These are phyloP conservation scores for Lymantria monacha DNA, from an alignment of 2,888 invertebrate genomes.

Conservation along the genomic window DNA sequence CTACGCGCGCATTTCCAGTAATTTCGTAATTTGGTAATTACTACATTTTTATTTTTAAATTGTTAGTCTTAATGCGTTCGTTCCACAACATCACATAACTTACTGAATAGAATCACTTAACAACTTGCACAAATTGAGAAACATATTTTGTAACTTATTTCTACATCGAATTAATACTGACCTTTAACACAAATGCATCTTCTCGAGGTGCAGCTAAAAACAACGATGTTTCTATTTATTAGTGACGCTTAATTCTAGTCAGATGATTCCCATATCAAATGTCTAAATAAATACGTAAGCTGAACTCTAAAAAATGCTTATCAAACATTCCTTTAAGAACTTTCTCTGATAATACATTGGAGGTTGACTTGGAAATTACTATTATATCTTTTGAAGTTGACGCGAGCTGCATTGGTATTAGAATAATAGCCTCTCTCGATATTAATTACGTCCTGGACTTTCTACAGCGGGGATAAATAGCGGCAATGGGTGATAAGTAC, in stretches of 20 bases:
- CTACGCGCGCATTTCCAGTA: slow-evolving; percentile 50
- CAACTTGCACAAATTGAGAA: slow-evolving; percentile 1
- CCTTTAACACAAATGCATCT: background rate
- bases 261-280: slow-evolving; percentile 24
- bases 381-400: slow-evolving; percentile 51
- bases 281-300: slow-evolving; percentile 26
- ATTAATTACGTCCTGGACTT: slow-evolving; percentile 76
- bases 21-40: slow-evolving; percentile 65
- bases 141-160: slow-evolving; percentile 3
- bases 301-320: slow-evolving; percentile 35
- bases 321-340: slow-evolving; percentile 57
- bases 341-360: slow-evolving; percentile 70
- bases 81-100: slow-evolving; percentile 11
- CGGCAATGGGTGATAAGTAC: slow-evolving; percentile 51
- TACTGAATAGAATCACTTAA: slow-evolving; percentile 6
- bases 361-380: slow-evolving; percentile 49
- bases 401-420: slow-evolving; percentile 48
- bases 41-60: slow-evolving; percentile 38
- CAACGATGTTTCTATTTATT: slow-evolving; percentile 10
- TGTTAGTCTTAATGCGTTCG: slow-evolving; percentile 19
- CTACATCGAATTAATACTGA: slow-evolving; percentile 1
- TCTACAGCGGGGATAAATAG: slow-evolving; percentile 64
- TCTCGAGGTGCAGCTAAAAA: background rate
- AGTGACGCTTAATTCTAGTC: slow-evolving; percentile 3
- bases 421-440: slow-evolving; percentile 74